Evolutionary conservation across 2,888 invertebrate species (phyloP).

Genomic region (Nycteola revayana): DNA sequence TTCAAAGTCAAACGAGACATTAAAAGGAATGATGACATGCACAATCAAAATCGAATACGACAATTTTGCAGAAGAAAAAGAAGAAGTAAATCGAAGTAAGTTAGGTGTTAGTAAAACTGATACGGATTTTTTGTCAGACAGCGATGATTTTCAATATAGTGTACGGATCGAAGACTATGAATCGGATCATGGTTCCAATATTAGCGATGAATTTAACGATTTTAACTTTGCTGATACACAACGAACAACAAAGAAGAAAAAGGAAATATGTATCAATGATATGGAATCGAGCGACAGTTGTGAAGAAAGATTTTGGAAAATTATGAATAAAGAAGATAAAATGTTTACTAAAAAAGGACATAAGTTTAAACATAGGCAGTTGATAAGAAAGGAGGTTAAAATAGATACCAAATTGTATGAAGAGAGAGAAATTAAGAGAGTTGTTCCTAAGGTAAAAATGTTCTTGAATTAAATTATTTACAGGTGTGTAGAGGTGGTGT

Average conservation of each 20-base stretch:
- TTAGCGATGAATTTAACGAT: conserved; percentile 9
- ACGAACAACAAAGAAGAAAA: conserved; percentile 2
- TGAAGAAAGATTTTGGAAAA: conserved; percentile 7
- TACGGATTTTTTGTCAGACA: no score
- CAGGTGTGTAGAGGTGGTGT: no score
- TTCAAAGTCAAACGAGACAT: conserved; percentile 19
- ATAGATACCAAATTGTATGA: no score
- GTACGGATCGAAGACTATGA: conserved; percentile 26
- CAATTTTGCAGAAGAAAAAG: conserved; percentile 1
- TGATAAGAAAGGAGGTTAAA: no score
- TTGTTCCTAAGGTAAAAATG: no score
- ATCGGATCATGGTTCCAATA: conserved; percentile 25
- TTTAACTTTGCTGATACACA: conserved; percentile 14
- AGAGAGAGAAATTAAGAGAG: no score
- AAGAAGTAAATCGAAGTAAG: no score
- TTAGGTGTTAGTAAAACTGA: no score
- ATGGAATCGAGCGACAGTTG: conserved; percentile 22
- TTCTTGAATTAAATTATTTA: no score
- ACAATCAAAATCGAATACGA: conserved; percentile 8
- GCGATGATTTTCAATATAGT: background rate
- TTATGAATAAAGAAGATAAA: conserved; percentile 3
- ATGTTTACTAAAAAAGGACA: no score
- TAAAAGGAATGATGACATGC: conserved; percentile 4
- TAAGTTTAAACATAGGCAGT: no score
- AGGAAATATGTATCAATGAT: conserved; percentile 16